phyloP scores from a whole-genome alignment of 2,797 vertebrate genomes.

The Liasis olivaceus region DNA sequence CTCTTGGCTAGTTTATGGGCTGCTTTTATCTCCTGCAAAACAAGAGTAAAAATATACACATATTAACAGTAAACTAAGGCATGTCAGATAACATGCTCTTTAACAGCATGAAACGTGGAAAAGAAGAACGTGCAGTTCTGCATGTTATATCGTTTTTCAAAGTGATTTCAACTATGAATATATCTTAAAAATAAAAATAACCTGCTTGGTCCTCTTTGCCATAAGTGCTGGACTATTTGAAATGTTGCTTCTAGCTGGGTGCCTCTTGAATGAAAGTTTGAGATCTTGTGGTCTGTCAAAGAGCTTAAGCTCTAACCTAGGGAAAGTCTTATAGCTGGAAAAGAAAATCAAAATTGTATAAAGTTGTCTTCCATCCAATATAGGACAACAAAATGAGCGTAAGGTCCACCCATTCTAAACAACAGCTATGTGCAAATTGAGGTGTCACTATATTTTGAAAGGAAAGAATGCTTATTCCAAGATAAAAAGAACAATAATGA shows the following conservation, averaged over 20 bases:
- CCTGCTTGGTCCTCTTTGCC: conserved; percentile 98
- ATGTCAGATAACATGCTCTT: background rate
- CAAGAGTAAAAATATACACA: conserved; percentile 46
- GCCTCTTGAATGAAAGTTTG: conserved; percentile 82
- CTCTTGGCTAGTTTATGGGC: conserved; percentile 93
- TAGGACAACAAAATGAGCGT: background rate
- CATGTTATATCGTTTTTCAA: background rate
- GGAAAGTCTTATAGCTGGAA: conserved; percentile 91
- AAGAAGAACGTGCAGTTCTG: background rate
- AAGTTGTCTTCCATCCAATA: background rate
- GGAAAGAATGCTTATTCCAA: background rate
- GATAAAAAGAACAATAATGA: background rate
- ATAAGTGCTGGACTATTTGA: conserved; percentile 92
- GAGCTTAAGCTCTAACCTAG: conserved; percentile 83
- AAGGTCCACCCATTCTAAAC: background rate
- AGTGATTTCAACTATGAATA: background rate
- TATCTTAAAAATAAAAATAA: conserved; percentile 58
- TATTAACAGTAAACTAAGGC: background rate
- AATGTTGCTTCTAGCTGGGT: conserved; percentile 80
- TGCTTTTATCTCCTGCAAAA: conserved; percentile 92
- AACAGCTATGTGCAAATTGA: background rate
- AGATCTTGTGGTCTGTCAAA: conserved; percentile 90
- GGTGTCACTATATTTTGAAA: background rate
- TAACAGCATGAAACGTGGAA: background rate
- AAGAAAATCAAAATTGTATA: background rate